Evolutionary conservation across 2,888 invertebrate species (phyloP), one percentile per base, ranked within the genome.

Genomic region (Philereme vetulata): DNA sequence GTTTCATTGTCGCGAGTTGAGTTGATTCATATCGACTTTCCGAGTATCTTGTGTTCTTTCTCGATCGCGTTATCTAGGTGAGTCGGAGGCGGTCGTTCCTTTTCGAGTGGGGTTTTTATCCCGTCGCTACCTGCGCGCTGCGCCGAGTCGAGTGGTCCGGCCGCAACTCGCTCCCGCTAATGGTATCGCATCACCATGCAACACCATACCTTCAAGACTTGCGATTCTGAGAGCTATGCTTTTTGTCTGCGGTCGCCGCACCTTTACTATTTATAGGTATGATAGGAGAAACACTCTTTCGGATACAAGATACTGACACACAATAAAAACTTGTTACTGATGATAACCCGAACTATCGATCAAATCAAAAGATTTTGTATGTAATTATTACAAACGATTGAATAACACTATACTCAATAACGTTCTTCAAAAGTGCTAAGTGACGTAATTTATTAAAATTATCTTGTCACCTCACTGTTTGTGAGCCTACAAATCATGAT

Each of bases 81-180:
- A 85, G 83, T 71, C 77, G 78, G 80, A 72, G 75, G 76, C 79
- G 88, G 81, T 81, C 85, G 88, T 70, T 88, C 85, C 88, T 83
- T 87, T 86, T 89, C 81, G 80, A 90, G 89, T 87, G 85, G 83
- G 78, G 87, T 89, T 90, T 91, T 90, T 88, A 90, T 90, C 86
- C 90, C 86, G 82, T 57, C 43, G 65, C 87, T 90, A 90, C 89
- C 90, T 90, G 90, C 81, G 78, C 21, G 21, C 21, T 21, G 21
- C 21, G 65, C 67, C 70, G 78, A 73, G 77, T 73, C 74, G 75
- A 72, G 72, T 74, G 71, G 74, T 63, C 72, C 73, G 65, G 75
- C 70, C 78, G 75, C 78, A 76, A 82, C 72, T 68, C 74, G 78
- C 78, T 75, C 76, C 80, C 77, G 74, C 78, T 85, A 84, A 84